A percentile compares a stretch with the other conserved stretches of the same genome.
Conservation (phyloP, 2,113 vertebrate species). For the Nicator chloris region DNA sequence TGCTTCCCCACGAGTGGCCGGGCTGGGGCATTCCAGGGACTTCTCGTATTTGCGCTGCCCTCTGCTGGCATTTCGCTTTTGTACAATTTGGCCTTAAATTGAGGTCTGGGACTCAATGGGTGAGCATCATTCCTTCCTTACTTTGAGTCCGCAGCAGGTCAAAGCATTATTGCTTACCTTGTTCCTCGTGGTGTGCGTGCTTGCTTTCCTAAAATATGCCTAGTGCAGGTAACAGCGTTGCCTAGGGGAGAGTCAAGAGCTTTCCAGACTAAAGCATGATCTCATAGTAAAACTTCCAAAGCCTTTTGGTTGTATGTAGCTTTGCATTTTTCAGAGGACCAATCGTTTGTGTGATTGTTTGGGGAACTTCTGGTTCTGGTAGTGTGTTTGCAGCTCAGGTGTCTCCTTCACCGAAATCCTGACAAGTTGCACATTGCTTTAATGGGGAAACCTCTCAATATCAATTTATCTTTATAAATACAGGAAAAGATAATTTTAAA, state of each 20-base stretch:
- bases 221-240: neutral
- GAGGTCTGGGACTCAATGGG: neutral
- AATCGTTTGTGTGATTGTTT: accelerated
- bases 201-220: neutral
- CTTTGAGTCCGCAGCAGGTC: neutral
- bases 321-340: neutral
- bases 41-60: slow-evolving; percentile 10
- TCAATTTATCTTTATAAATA: neutral
- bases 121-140: accelerated
- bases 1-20: neutral
- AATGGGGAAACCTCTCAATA: neutral
- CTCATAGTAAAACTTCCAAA: accelerated
- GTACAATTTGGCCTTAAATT: neutral
- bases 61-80: neutral
- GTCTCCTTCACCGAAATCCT: accelerated
- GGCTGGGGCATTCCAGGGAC: neutral
- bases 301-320: accelerated
- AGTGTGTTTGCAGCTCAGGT: neutral
- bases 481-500: neutral
- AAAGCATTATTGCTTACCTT: accelerated
- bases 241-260: neutral
- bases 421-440: neutral
- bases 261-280: neutral
- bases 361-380: neutral
- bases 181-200: accelerated